Evolutionary conservation across 2,888 invertebrate genomes (phyloP).

Genomic region (Craniophora ligustri): DNA sequence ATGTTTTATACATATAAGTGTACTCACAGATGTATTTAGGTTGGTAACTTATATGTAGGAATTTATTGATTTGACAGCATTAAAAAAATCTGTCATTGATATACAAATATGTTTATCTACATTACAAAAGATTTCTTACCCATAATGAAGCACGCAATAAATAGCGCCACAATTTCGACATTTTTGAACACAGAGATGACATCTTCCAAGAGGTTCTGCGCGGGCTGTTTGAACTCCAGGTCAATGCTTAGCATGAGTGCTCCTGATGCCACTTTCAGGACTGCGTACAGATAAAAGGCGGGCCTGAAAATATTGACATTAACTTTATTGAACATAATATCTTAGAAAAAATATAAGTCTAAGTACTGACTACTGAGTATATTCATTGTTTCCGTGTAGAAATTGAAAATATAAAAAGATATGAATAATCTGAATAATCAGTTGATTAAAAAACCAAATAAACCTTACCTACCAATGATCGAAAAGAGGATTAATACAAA

Average conservation of each 20-base stretch:
- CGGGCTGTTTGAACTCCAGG: constrained; percentile 93
- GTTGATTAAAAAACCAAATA: too few relatives aligned
- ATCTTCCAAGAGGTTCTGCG: constrained; percentile 91
- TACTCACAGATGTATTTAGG: too few relatives aligned
- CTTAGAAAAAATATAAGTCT: too few relatives aligned
- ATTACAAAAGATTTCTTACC: constrained; percentile 81
- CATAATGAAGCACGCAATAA: constrained; percentile 91
- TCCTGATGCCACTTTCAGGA: constrained; percentile 91
- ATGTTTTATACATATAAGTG: neutral
- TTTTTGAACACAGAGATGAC: constrained; percentile 91
- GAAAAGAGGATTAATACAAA: too few relatives aligned
- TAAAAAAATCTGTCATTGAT: too few relatives aligned
- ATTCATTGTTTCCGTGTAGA: too few relatives aligned
- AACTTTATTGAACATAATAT: neutral
- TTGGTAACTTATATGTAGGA: too few relatives aligned
- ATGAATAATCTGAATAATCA: too few relatives aligned
- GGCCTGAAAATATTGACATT: constrained; percentile 85
- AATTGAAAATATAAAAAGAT: too few relatives aligned
- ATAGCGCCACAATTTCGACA: constrained; percentile 91
- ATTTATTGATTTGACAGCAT: too few relatives aligned
- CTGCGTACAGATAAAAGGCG: constrained; percentile 93
- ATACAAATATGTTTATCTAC: neutral
- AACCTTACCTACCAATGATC: too few relatives aligned
- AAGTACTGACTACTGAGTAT: too few relatives aligned
- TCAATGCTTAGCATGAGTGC: constrained; percentile 91